Conservation (phyloP, 2,797 vertebrate genomes). For the Cacajao melanocephalus region DNA sequence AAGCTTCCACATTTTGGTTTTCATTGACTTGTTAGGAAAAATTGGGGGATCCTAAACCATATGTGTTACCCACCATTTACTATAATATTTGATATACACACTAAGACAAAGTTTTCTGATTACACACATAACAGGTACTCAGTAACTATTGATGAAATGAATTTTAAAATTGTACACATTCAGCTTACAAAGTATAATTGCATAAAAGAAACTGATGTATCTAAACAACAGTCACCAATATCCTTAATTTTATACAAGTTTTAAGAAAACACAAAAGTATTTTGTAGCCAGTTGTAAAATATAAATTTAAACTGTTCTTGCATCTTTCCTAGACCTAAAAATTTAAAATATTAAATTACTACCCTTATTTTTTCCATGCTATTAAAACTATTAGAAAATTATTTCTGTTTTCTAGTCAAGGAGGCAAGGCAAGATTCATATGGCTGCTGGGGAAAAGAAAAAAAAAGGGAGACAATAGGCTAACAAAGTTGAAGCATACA, state of each 20-base stretch:
- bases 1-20: background rate
- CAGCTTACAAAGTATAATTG: background rate
- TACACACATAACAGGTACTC: background rate
- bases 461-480: background rate
- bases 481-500: background rate
- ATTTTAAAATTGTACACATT: background rate
- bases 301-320: background rate
- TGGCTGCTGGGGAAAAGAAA: background rate
- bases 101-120: background rate
- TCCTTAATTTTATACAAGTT: background rate
- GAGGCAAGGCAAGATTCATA: slow-evolving; percentile 6
- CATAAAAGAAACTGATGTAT: background rate
- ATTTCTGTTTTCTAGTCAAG: background rate
- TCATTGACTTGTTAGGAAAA: background rate
- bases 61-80: background rate
- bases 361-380: background rate
- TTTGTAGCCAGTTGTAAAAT: slow-evolving; percentile 5
- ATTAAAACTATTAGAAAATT: background rate
- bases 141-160: background rate
- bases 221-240: background rate
- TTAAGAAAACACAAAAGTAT: slow-evolving; percentile 19
- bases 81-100: background rate
- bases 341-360: background rate
- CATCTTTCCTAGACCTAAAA: background rate
- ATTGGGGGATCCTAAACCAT: background rate